Evolutionary conservation across 2,797 vertebrate genomes (phyloP).

Genomic region (Petrocephalus schoutedeni): DNA sequence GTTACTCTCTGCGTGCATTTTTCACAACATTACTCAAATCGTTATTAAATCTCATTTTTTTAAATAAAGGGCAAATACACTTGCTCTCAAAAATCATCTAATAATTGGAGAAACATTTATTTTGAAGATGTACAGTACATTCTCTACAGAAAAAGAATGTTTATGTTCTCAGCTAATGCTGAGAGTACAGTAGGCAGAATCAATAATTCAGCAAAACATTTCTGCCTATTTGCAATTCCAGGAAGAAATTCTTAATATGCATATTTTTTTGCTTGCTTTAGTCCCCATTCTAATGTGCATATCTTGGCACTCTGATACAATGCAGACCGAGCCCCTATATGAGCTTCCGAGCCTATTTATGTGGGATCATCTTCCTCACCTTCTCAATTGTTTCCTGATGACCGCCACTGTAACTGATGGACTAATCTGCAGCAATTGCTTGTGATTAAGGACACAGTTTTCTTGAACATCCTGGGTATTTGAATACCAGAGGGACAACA

Average conservation of each 20-base stretch:
- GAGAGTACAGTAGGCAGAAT: slow-evolving; percentile 51
- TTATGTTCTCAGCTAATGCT: slow-evolving; percentile 29
- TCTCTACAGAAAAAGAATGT: slow-evolving; percentile 45
- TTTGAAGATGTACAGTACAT: slow-evolving; percentile 34
- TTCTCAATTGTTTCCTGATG: not conserved
- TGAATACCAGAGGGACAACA: slow-evolving; percentile 43
- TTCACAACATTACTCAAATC: not conserved
- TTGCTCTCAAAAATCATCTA: not conserved
- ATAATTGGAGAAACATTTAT: not conserved
- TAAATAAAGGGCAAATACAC: not conserved
- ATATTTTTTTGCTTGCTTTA: not conserved
- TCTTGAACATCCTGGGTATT: slow-evolving; percentile 15
- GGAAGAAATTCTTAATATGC: slow-evolving; percentile 49
- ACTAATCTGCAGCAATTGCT: slow-evolving; percentile 42
- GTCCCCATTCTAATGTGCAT: not conserved
- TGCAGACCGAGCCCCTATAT: not conserved
- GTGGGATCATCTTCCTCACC: not conserved
- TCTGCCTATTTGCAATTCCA: slow-evolving; percentile 49
- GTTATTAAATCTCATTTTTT: not conserved
- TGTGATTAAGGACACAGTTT: slow-evolving; percentile 45
- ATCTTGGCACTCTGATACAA: not conserved
- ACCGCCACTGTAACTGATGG: slow-evolving; percentile 4
- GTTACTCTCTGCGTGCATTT: slow-evolving; percentile 7
- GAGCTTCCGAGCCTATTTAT: not conserved
- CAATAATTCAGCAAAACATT: slow-evolving; percentile 63